A percentile compares a stretch with the other conserved stretches of the same genome.
Conservation (phyloP, 37 sponge, comb jelly and placozoan genomes). For the Beroe ovata region DNA sequence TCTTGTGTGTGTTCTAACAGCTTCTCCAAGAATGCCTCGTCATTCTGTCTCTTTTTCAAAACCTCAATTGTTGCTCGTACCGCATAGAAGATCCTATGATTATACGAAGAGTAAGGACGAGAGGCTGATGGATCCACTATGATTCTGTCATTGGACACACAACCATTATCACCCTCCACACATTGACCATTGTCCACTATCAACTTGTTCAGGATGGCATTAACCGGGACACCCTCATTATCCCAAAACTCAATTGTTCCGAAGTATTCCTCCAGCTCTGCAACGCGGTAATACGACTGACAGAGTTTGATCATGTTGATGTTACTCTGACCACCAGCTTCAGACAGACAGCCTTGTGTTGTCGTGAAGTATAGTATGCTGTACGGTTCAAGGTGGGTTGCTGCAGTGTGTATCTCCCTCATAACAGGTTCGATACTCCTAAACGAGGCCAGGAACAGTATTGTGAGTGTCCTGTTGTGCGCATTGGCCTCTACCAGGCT, state of each 20-base stretch:
- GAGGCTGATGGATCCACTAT: neutral
- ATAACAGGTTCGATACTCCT: too few species aligned
- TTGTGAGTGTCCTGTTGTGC: slow-evolving; percentile 4
- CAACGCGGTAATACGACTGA: neutral
- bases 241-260: neutral
- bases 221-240: neutral
- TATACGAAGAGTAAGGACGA: slow-evolving; percentile 11
- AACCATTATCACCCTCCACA: neutral
- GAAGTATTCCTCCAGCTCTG: slow-evolving; percentile 25
- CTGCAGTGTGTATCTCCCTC: too few species aligned
- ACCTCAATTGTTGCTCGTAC: neutral
- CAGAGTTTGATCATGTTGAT: slow-evolving; percentile 8
- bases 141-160: neutral
- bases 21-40: neutral
- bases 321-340: neutral
- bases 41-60: neutral
- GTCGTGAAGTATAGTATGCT: neutral
- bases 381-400: neutral
- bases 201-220: neutral
- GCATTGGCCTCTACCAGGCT: neutral
- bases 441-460: neutral
- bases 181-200: neutral
- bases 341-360: neutral
- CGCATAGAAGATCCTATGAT: slow-evolving; percentile 33
- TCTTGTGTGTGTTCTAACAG: neutral